These are phyloP conservation scores for Caenorhabditis afra DNA, from an alignment of 2,888 invertebrate species.

Conservation along the genomic window DNA sequence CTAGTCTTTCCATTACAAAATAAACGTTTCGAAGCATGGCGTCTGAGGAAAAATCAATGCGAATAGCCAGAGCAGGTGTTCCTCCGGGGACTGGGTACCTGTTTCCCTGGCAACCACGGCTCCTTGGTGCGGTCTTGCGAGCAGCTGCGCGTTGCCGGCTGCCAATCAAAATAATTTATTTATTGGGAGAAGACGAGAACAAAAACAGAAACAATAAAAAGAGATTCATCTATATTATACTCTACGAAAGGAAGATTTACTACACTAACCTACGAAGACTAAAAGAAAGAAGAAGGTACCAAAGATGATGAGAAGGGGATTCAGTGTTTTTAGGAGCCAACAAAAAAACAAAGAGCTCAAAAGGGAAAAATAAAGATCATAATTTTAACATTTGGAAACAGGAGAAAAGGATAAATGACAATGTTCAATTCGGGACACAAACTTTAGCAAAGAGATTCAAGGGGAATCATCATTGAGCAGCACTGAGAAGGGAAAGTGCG, in stretches of 20 bases:
- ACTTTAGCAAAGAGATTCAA: slow-evolving; percentile 24
- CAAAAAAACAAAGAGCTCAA: slow-evolving; percentile 28
- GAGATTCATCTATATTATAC: slow-evolving; percentile 52
- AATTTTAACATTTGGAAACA: slow-evolving; percentile 9
- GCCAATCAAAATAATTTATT: slow-evolving; percentile 7
- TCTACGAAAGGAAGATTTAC: slow-evolving; percentile 25
- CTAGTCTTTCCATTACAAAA: slow-evolving; percentile 25
- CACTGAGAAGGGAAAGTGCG: slow-evolving; percentile 4
- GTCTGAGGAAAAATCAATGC: not conserved
- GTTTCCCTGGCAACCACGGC: slow-evolving; percentile 20
- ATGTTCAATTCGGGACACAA: slow-evolving; percentile 16
- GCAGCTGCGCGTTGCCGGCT: not conserved
- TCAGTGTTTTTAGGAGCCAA: slow-evolving; percentile 9
- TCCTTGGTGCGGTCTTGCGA: too few species aligned
- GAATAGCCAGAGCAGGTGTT: too few species aligned
- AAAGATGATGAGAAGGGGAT: slow-evolving; percentile 9
- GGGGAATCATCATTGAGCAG: slow-evolving; percentile 14
- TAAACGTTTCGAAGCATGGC: slow-evolving; percentile 24
- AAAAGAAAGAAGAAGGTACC: slow-evolving; percentile 13
- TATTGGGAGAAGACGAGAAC: slow-evolving; percentile 20
- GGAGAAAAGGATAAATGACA: slow-evolving; percentile 6
- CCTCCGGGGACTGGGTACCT: not conserved
- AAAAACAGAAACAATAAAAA: slow-evolving; percentile 23
- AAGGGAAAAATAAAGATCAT: slow-evolving; percentile 27
- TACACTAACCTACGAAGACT: slow-evolving; percentile 23